A percentile compares a stretch with the other conserved stretches of the same genome.
Conservation (phyloP, 2,113 vertebrate species). For the Colistium nudipinnis region DNA sequence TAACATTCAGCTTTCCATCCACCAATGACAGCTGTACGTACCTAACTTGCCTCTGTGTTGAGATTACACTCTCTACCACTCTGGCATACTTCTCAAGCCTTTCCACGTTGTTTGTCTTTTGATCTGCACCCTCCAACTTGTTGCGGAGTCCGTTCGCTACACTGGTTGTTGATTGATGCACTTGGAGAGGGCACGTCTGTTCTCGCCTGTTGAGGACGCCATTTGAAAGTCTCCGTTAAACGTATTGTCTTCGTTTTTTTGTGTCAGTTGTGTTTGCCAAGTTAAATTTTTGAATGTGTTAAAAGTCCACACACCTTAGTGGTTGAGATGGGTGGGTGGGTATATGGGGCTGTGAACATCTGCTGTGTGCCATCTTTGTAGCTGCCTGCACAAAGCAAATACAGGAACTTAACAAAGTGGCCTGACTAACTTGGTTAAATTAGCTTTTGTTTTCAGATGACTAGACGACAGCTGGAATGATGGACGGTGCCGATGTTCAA, state of each 20-base stretch:
- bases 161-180: slow-evolving; percentile 67
- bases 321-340: slow-evolving; percentile 16
- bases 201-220: slow-evolving; percentile 45
- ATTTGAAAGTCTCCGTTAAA: slow-evolving; percentile 27
- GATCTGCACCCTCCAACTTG: slow-evolving; percentile 49
- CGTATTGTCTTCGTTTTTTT: slow-evolving; percentile 43
- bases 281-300: slow-evolving; percentile 51
- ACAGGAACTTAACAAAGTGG: not conserved
- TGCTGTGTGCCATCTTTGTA: slow-evolving; percentile 3
- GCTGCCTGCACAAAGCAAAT: slow-evolving; percentile 18
- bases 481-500: slow-evolving; percentile 31
- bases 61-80: slow-evolving; percentile 19
- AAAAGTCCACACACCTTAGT: slow-evolving; percentile 19
- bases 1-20: slow-evolving; percentile 59
- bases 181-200: slow-evolving; percentile 55
- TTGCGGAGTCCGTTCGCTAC: slow-evolving; percentile 63
- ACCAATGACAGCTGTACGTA: slow-evolving; percentile 48
- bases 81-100: slow-evolving; percentile 35
- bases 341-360: slow-evolving; percentile 2
- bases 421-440: not conserved
- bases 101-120: slow-evolving; percentile 50
- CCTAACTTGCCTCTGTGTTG: slow-evolving; percentile 19
- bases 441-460: not conserved
- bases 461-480: slow-evolving; percentile 35
- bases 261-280: slow-evolving; percentile 21